Evolutionary conservation across 2,797 vertebrate species (phyloP).

Genomic region (Cossypha niveicapilla): DNA sequence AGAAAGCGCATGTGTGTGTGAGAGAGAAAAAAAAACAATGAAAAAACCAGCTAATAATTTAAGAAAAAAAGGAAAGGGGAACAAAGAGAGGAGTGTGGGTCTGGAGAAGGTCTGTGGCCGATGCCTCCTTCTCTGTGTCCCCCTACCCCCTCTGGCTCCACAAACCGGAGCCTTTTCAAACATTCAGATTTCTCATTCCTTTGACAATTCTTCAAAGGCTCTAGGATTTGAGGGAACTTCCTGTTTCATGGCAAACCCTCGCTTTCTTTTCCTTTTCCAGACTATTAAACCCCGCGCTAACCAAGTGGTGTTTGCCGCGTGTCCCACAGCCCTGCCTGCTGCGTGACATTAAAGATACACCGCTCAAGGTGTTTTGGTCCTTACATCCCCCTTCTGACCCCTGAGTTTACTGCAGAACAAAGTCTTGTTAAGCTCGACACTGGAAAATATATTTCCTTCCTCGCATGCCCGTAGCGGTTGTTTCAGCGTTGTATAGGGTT

Average conservation of each 20-base stretch:
- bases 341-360: not conserved
- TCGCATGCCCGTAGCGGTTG: fast-evolving
- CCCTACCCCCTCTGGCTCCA: not conserved
- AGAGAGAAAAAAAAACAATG: not conserved
- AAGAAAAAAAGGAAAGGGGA: not conserved
- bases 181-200: slow-evolving; percentile 42
- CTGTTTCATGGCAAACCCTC: slow-evolving; percentile 17
- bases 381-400: not conserved
- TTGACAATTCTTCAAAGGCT: slow-evolving; percentile 59
- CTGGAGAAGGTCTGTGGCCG: not conserved
- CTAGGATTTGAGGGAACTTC: slow-evolving; percentile 34
- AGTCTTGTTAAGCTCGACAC: not conserved
- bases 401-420: not conserved
- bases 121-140: not conserved
- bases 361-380: not conserved
- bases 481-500: not conserved
- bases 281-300: not conserved
- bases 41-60: not conserved
- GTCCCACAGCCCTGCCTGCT: not conserved
- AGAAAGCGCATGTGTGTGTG: fast-evolving
- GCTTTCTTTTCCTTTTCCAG: slow-evolving; percentile 47
- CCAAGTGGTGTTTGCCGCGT: not conserved
- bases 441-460: slow-evolving; percentile 40
- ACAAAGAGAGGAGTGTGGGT: not conserved
- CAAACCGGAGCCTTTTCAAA: not conserved